These are phyloP conservation scores for Hypothenemus hampei DNA, from an alignment of 1,140 invertebrate species.

Conservation along the genomic window DNA sequence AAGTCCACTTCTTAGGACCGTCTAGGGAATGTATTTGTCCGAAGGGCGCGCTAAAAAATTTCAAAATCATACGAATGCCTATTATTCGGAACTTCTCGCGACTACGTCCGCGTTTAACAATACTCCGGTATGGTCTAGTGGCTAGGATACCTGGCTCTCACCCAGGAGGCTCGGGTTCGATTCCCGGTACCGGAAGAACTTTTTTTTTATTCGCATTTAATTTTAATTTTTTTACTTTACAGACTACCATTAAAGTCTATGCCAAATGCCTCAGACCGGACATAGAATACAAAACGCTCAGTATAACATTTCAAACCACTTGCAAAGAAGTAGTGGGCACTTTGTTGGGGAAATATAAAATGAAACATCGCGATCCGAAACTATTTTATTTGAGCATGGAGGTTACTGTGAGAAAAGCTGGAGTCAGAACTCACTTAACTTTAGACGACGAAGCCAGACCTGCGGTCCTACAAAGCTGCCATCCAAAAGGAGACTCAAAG, in stretches of 20 bases:
- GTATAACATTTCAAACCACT: constrained; percentile 78
- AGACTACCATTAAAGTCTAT: constrained; percentile 90
- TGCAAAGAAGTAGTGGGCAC: constrained; percentile 79
- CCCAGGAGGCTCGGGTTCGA: constrained; percentile 42
- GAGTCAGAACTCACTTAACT: constrained; percentile 73
- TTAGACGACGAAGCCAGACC: constrained; percentile 84
- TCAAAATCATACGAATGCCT: too few relatives aligned
- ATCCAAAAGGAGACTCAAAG: constrained; percentile 86
- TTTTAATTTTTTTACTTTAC: constrained; percentile 42
- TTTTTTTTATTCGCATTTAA: constrained; percentile 39
- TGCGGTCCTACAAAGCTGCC: constrained; percentile 82
- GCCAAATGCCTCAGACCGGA: constrained; percentile 81
- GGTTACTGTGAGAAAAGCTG: constrained; percentile 74
- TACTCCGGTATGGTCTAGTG: constrained; percentile 39
- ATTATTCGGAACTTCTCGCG: too few relatives aligned
- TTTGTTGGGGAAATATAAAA: constrained; percentile 83
- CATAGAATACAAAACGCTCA: constrained; percentile 90
- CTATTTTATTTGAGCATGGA: constrained; percentile 94
- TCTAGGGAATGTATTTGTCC: too few relatives aligned
- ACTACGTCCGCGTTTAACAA: not conserved
- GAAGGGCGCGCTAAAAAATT: too few relatives aligned
- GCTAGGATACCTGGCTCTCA: constrained; percentile 41
- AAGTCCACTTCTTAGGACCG: too few relatives aligned
- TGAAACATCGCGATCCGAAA: constrained; percentile 85
- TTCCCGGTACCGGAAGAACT: constrained; percentile 40